phyloP scores from a whole-genome alignment of 53 echinoderm and acorn worm species.

The Holothuria scabra region DNA sequence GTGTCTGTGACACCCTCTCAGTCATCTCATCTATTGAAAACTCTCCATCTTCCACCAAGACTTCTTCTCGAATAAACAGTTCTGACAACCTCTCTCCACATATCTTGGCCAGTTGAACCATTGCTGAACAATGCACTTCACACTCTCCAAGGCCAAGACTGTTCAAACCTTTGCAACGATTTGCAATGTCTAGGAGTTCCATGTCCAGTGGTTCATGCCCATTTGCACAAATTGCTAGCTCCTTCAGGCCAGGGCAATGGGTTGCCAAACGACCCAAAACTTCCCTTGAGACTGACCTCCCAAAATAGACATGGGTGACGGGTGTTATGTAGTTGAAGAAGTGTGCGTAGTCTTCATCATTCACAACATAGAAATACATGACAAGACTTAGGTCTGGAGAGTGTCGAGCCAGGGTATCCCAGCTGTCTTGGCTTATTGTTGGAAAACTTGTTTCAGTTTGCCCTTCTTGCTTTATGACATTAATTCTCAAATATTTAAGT shows the following conservation, averaged over 20 bases:
- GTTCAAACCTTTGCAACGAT: constrained; percentile 62
- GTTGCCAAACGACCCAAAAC: constrained; percentile 70
- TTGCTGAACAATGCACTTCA: constrained; percentile 67
- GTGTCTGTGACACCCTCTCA: constrained; percentile 61
- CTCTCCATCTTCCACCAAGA: constrained; percentile 63
- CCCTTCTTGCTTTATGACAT: constrained; percentile 54
- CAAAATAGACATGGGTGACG: constrained; percentile 80
- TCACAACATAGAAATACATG: constrained; percentile 77
- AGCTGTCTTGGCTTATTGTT: constrained; percentile 67
- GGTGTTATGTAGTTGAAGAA: constrained; percentile 74
- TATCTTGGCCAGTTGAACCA: constrained; percentile 79
- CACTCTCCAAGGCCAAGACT: constrained; percentile 82
- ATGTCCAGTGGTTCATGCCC: constrained; percentile 73
- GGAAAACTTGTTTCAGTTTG: constrained; percentile 52
- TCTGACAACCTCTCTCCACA: constrained; percentile 78
- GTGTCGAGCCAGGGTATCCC: constrained; percentile 71
- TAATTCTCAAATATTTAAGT: constrained; percentile 71
- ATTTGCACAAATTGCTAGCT: constrained; percentile 77
- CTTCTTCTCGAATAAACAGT: constrained; percentile 79
- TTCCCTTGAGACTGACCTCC: constrained; percentile 67
- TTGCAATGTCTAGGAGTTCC: constrained; percentile 73
- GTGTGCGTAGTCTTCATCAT: constrained; percentile 67
- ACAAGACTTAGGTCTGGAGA: constrained; percentile 67
- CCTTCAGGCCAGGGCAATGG: constrained; percentile 78
- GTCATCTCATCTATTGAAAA: constrained; percentile 68